Evolutionary conservation across 2,797 vertebrate species (phyloP).

Genomic region (Cephalopachus bancanus): DNA sequence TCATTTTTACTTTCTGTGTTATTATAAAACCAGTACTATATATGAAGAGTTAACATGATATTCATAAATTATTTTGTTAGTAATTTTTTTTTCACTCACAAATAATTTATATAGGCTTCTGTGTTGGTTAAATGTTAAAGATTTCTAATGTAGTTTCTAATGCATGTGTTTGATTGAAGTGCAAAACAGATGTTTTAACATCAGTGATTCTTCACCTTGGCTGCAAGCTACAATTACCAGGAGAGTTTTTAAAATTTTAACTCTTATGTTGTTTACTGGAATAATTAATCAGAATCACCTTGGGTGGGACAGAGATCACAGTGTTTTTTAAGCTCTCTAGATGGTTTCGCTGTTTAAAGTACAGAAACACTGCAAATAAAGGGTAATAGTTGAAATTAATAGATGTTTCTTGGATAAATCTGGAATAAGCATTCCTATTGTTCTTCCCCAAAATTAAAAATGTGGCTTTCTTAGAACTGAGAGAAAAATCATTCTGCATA

Average conservation of each 20-base stretch:
- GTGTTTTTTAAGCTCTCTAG: not conserved
- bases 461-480: not conserved
- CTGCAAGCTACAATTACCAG: not conserved
- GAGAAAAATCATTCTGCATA: not conserved
- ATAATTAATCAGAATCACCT: not conserved
- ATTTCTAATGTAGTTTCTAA: too few species aligned
- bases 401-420: not conserved
- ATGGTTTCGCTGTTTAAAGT: not conserved
- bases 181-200: not conserved
- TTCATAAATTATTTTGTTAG: too few species aligned
- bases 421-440: not conserved
- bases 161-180: too few species aligned
- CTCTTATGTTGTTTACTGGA: not conserved
- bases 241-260: not conserved
- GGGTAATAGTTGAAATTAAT: not conserved
- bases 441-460: not conserved
- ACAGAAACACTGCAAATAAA: not conserved
- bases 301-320: not conserved
- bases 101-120: too few species aligned
- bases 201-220: not conserved
- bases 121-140: too few species aligned
- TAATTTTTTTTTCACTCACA: too few species aligned
- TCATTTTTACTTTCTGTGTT: too few species aligned
- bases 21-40: too few species aligned
- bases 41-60: too few species aligned